phyloP scores from a whole-genome alignment of 1,140 invertebrate genomes.

The Harlomillsia oculata region DNA sequence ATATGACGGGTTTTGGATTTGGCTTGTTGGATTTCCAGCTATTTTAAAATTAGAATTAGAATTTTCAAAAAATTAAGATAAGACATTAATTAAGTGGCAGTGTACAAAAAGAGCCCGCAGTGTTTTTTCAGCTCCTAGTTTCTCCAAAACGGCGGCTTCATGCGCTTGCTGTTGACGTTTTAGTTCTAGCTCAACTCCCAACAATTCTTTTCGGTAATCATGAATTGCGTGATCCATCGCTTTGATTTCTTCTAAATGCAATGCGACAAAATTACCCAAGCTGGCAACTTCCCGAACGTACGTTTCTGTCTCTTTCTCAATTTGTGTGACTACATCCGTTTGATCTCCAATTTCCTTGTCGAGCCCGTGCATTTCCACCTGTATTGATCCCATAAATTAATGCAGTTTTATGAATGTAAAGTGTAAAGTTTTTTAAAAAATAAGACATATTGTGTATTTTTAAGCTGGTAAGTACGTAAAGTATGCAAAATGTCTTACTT shows the following conservation, averaged over 20 bases:
- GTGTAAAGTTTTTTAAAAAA: background rate
- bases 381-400: background rate
- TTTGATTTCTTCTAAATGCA: conserved; percentile 17
- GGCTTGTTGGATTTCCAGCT: background rate
- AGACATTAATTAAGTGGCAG: too few species aligned
- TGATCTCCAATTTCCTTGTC: conserved; percentile 8
- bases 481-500: conserved; percentile 1
- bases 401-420: background rate
- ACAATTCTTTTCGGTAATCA: conserved; percentile 5
- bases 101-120: too few species aligned
- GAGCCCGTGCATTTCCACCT: conserved; percentile 14
- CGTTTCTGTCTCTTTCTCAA: conserved; percentile 14
- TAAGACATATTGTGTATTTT: too few species aligned
- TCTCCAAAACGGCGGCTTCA: conserved; percentile 7
- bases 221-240: conserved; percentile 1
- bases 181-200: conserved; percentile 2
- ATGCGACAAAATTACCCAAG: conserved; percentile 7
- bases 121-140: conserved; percentile 8
- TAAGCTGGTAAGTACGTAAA: background rate
- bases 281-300: conserved; percentile 13
- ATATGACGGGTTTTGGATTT: background rate
- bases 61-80: too few species aligned
- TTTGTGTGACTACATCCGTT: background rate
- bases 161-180: conserved; percentile 9
- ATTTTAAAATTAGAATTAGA: too few species aligned